Conservation (phyloP, 2,888 invertebrate species). For the Dioctria linearis region DNA sequence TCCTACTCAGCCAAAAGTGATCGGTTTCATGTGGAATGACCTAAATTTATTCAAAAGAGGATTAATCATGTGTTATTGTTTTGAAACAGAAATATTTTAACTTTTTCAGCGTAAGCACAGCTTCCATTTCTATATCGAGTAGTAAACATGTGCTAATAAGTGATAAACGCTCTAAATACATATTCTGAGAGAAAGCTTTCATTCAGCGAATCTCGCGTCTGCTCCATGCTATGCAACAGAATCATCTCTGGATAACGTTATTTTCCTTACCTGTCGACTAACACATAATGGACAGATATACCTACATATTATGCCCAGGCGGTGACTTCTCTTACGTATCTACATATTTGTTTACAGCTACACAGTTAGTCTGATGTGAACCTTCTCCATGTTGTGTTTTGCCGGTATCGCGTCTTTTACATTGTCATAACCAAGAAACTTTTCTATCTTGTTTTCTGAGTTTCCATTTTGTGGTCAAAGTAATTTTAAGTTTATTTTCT, state of each 20-base stretch:
- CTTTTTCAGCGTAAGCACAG: too few relatives aligned
- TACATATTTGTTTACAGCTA: neutral
- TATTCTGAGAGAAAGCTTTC: neutral
- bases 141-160: neutral
- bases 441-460: neutral
- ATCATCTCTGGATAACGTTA: neutral
- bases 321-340: neutral
- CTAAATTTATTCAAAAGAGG: too few relatives aligned
- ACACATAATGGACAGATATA: neutral
- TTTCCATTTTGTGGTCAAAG: slow-evolving; percentile 2
- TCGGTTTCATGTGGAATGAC: too few relatives aligned
- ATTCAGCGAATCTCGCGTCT: neutral
- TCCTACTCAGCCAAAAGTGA: too few relatives aligned
- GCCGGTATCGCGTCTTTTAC: slow-evolving; percentile 13
- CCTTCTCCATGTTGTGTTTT: slow-evolving; percentile 18
- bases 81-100: too few relatives aligned
- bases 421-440: neutral
- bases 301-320: neutral
- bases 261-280: neutral
- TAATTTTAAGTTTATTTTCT: neutral
- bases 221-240: neutral
- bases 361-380: slow-evolving; percentile 15
- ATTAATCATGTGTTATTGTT: too few relatives aligned
- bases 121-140: neutral
- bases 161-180: neutral